phyloP scores from a whole-genome alignment of 1,140 invertebrate genomes.

The Sminthurinus signatus region DNA sequence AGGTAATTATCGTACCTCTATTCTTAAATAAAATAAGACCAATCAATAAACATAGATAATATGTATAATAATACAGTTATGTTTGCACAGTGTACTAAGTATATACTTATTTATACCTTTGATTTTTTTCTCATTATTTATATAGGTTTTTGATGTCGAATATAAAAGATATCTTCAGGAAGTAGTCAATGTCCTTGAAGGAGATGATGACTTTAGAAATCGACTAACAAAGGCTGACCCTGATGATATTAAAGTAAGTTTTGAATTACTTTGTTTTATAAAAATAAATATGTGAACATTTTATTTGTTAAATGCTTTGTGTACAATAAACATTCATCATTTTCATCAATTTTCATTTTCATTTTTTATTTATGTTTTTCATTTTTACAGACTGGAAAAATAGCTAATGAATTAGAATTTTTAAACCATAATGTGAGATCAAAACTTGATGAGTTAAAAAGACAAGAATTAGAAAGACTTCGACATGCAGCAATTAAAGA shows the following conservation, averaged over 20 bases:
- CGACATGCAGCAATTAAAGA: constrained; percentile 57
- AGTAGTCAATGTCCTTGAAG: constrained; percentile 75
- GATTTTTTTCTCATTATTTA: constrained; percentile 24
- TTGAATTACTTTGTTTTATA: neutral
- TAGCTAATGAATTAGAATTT: constrained; percentile 82
- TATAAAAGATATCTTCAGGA: constrained; percentile 82
- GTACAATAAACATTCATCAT: no score
- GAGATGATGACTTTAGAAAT: constrained; percentile 70
- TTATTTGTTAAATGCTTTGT: neutral
- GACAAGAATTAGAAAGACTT: constrained; percentile 74
- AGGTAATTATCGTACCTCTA: constrained; percentile 26
- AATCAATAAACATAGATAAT: no score
- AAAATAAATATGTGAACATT: neutral
- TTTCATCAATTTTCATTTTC: neutral
- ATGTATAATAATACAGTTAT: no score
- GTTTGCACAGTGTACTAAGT: no score
- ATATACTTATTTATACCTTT: no score
- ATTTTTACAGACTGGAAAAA: constrained; percentile 68
- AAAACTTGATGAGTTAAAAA: constrained; percentile 87
- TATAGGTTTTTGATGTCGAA: constrained; percentile 52
- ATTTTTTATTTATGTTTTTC: neutral
- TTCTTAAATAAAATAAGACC: neutral
- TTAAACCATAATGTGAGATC: constrained; percentile 79
- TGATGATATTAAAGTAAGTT: constrained; percentile 67
- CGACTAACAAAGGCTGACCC: constrained; percentile 73